Evolutionary conservation across 2,888 invertebrate genomes (phyloP), one percentile per base, ranked within the genome.

Genomic region (Metellina segmentata): DNA sequence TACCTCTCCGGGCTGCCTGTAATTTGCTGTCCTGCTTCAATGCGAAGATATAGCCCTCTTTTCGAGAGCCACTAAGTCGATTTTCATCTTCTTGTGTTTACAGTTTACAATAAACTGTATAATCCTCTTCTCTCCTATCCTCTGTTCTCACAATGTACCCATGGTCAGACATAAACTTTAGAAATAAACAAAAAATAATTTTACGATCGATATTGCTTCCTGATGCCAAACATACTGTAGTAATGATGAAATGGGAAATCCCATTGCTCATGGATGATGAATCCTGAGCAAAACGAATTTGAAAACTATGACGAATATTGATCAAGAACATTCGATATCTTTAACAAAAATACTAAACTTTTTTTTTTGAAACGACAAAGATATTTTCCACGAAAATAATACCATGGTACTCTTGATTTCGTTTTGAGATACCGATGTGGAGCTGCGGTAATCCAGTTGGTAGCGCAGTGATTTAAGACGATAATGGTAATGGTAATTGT

Each of bases 151-250:
- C 52, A 72, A 69, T 8, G 49, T n/a, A 77, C 71, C 72, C 87
- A 72, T 53, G 77, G 51, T 72, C 79, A 85, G 85, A 85, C 89
- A 89, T 89, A 5, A 77, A 82, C 61, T 61, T 61, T 61, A 75
- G 53, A 81, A 74, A 90, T 81, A 90, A 90, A 85, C 81, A 90
- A 81, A 81, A 85, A 85, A 85, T 34, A 85, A 53, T 69, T 19
- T 86, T 70, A 81, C n/a, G 81, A 86, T 90, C 90, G 90, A 90
- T 90, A 83, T 74, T 70, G 69, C 74, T 69, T 83, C 77, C 75
- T 71, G 86, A 81, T 90, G 90, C 90, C 90, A 86, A 61, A 13
- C 19, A 69, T 48, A 7, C 20, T 13, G 16, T 34, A 61, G 34
- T 69, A 78, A 52, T 78, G 49, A 52, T 52, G 2, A 9, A 48